Conservation (phyloP, 2,888 invertebrate genomes). For the Crepidodera aurea region DNA sequence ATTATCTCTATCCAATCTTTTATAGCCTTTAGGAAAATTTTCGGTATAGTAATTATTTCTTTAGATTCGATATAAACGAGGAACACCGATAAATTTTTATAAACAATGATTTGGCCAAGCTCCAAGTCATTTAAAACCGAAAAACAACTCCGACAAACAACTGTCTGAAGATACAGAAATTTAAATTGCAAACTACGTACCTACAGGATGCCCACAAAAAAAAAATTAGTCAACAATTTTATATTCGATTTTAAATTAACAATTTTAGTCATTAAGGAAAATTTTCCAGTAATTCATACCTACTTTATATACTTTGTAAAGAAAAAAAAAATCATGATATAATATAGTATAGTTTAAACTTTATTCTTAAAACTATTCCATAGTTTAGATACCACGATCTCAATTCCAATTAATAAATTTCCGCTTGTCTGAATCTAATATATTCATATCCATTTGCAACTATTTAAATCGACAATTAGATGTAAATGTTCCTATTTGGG, state of each 20-base stretch:
- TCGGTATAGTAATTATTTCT: neutral
- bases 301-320: no score
- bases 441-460: constrained; percentile 12
- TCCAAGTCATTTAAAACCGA: neutral
- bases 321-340: no score
- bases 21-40: no score
- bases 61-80: neutral
- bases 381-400: no score
- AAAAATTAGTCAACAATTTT: no score
- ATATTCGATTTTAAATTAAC: no score
- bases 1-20: no score
- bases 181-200: constrained; percentile 8
- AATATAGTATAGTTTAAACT: no score
- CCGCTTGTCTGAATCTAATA: neutral
- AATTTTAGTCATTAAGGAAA: no score
- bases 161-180: constrained; percentile 1
- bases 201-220: constrained; percentile 1
- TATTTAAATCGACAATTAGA: constrained; percentile 10
- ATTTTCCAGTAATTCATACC: no score
- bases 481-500: constrained; percentile 12
- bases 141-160: constrained; percentile 11
- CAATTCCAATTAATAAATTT: neutral
- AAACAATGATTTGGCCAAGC: constrained; percentile 23
- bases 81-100: constrained; percentile 1
- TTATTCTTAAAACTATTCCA: neutral